Evolutionary conservation across 2,888 invertebrate species (phyloP).

Genomic region (Xylocampa areola): DNA sequence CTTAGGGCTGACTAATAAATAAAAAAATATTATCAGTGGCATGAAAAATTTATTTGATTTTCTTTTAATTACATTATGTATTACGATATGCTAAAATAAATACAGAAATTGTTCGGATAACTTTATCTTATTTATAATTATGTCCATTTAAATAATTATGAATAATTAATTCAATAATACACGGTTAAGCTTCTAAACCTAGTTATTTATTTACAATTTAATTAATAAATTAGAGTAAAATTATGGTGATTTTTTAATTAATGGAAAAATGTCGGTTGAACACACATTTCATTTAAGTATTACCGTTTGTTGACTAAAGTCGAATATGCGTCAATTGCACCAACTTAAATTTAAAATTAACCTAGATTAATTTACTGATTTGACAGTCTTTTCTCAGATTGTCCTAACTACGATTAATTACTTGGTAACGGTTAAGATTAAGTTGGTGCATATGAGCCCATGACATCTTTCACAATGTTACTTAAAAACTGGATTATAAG

Average conservation of each 20-base stretch:
- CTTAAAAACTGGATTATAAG: background rate
- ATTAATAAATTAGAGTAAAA: constrained; percentile 75
- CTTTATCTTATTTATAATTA: constrained; percentile 76
- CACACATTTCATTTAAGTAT: constrained; percentile 47
- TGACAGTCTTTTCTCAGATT: too few species aligned
- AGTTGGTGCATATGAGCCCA: too few species aligned
- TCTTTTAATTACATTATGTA: constrained; percentile 85
- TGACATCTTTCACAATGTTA: too few species aligned
- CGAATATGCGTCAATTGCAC: too few species aligned
- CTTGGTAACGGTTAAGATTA: too few species aligned
- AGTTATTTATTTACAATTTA: constrained; percentile 86
- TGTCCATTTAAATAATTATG: constrained; percentile 84
- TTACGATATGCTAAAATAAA: constrained; percentile 88
- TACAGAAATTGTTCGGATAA: constrained; percentile 86
- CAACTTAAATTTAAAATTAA: too few species aligned
- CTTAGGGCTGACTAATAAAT: constrained; percentile 24
- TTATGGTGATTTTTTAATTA: constrained; percentile 52
- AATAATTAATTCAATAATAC: constrained; percentile 76
- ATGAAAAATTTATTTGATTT: constrained; percentile 89
- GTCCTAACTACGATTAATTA: too few species aligned
- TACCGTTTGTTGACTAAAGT: constrained; percentile 15
- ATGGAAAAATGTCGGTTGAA: constrained; percentile 54
- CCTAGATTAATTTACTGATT: too few species aligned
- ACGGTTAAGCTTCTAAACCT: constrained; percentile 79
- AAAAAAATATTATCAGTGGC: constrained; percentile 77